These are phyloP conservation scores for Megalurothrips usitatus DNA, from an alignment of 2,888 invertebrate species.

Conservation along the genomic window DNA sequence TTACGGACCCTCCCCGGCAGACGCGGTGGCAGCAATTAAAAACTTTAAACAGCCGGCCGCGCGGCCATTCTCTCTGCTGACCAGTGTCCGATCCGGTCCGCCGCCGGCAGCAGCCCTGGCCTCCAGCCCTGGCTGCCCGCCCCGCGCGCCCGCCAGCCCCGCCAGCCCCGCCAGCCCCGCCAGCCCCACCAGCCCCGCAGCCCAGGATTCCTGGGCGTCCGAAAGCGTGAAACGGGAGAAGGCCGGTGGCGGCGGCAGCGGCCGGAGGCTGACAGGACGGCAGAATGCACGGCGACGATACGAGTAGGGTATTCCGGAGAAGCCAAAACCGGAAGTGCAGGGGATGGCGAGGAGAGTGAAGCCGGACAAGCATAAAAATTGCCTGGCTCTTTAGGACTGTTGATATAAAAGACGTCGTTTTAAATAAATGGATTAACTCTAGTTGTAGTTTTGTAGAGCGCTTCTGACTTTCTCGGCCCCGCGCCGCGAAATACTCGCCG, in stretches of 20 bases:
- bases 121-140: neutral
- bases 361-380: no score
- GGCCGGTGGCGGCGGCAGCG: neutral
- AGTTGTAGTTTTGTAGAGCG: no score
- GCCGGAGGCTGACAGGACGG: no score
- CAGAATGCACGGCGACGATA: neutral
- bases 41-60: neutral
- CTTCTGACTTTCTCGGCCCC: no score
- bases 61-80: neutral
- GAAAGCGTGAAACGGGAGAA: slow-evolving; percentile 8
- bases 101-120: neutral
- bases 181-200: neutral
- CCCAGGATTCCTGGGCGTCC: neutral
- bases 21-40: slow-evolving; percentile 1
- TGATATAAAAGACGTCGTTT: no score
- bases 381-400: no score
- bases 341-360: no score
- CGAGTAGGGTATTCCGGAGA: neutral
- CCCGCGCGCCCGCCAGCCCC: neutral
- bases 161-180: neutral
- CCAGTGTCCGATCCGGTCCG: neutral
- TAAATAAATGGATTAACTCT: no score
- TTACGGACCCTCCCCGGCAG: neutral
- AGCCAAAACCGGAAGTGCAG: no score
- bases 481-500: no score